Evolutionary conservation across 2,888 invertebrate genomes (phyloP).

Genomic region (Conomelus anceps): DNA sequence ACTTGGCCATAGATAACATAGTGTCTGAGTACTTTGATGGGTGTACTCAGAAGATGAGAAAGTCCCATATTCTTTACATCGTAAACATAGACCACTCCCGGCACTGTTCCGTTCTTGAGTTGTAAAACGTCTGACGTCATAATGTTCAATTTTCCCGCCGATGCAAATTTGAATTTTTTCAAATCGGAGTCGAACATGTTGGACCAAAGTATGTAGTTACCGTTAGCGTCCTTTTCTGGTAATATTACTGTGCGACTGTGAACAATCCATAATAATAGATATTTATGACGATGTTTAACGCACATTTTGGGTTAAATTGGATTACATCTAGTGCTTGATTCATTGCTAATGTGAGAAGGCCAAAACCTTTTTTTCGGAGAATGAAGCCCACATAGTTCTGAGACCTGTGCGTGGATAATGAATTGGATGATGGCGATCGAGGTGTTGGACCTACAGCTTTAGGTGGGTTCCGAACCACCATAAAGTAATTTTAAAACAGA

Average conservation of each 20-base stretch:
- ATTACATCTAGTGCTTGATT: no score
- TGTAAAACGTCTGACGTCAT: conserved; percentile 35
- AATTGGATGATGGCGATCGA: no score
- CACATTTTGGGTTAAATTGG: neutral
- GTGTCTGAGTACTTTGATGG: conserved; percentile 30
- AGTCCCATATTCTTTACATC: conserved; percentile 30
- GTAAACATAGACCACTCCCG: conserved; percentile 31
- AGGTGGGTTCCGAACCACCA: no score
- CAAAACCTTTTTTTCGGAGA: no score
- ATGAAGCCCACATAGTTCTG: no score
- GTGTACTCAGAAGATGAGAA: conserved; percentile 29
- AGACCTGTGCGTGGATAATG: no score
- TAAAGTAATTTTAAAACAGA: no score
- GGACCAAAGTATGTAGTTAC: conserved; percentile 25
- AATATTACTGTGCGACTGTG: conserved; percentile 22
- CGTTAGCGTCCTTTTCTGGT: conserved; percentile 26
- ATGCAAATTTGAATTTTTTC: conserved; percentile 21
- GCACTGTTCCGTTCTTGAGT: conserved; percentile 31
- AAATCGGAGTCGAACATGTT: conserved; percentile 22
- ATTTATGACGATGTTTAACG: no score
- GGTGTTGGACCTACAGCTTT: no score
- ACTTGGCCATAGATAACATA: conserved; percentile 35
- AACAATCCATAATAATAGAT: neutral
- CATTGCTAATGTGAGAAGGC: no score
- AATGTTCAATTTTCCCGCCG: conserved; percentile 21